phyloP scores from a whole-genome alignment of 2,888 invertebrate species.

The Andrena minutula region DNA sequence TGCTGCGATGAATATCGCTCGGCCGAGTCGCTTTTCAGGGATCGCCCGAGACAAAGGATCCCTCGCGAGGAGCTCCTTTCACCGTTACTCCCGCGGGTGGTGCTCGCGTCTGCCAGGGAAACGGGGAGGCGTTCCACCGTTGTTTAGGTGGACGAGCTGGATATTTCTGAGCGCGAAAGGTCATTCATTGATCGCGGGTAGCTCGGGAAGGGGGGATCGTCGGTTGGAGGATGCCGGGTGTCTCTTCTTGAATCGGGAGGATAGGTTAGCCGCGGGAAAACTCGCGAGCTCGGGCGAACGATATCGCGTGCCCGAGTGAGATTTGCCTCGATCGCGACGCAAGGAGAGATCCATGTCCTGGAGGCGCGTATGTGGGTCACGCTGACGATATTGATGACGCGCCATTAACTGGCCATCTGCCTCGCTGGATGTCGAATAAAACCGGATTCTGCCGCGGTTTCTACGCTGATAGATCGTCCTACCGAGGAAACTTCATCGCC shows the following conservation, averaged over 20 bases:
- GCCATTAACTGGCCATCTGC: constrained; percentile 35
- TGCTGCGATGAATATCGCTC: constrained; percentile 43
- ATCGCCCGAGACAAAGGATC: constrained; percentile 11
- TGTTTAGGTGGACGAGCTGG: not conserved
- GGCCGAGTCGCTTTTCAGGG: constrained; percentile 9
- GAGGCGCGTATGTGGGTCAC: constrained; percentile 36
- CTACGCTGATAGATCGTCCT: not conserved
- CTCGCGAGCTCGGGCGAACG: constrained; percentile 21
- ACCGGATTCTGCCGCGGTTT: constrained; percentile 40
- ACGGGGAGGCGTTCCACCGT: not conserved
- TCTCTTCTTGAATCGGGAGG: not conserved
- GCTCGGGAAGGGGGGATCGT: not conserved
- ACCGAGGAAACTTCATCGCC: not conserved
- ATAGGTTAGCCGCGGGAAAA: constrained; percentile 29
- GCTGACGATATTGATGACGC: constrained; percentile 43
- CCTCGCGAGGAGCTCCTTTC: constrained; percentile 9
- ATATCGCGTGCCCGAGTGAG: not conserved
- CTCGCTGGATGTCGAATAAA: constrained; percentile 28
- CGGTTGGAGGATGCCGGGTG: not conserved
- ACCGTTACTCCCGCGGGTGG: not conserved
- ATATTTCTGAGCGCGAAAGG: not conserved
- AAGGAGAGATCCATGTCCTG: constrained; percentile 38
- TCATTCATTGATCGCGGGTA: not conserved
- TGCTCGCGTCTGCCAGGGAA: not conserved
- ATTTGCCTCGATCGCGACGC: constrained; percentile 10